Evolutionary conservation across 2,888 invertebrate genomes (phyloP).

Genomic region (Caenorhabditis sulstoni): DNA sequence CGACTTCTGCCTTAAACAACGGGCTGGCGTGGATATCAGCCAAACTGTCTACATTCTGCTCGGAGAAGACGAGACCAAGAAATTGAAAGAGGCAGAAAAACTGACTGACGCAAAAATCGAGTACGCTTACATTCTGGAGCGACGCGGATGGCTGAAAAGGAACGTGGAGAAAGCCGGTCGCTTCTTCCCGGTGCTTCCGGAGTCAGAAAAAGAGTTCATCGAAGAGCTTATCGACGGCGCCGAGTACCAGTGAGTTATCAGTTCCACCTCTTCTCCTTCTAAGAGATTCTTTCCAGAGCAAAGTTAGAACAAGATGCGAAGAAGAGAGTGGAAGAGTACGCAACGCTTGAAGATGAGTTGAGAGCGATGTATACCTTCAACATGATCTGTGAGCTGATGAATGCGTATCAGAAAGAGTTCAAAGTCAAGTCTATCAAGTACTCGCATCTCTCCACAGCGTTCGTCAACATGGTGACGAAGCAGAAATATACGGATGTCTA

Average conservation of each 20-base stretch:
- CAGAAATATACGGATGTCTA: not conserved
- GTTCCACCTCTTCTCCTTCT: no score
- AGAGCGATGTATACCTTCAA: slow-evolving; percentile 31
- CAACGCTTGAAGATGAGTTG: slow-evolving; percentile 17
- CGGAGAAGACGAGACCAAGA: not conserved
- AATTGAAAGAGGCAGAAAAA: not conserved
- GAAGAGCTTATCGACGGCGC: slow-evolving; percentile 11
- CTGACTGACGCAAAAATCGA: not conserved
- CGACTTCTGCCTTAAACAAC: not conserved
- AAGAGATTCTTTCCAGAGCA: not conserved
- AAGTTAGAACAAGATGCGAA: slow-evolving; percentile 11
- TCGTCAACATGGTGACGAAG: not conserved
- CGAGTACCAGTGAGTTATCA: not conserved
- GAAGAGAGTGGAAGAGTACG: not conserved
- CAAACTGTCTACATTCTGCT: no score
- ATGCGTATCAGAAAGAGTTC: not conserved
- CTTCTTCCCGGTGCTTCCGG: slow-evolving; percentile 21
- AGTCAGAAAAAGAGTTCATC: not conserved
- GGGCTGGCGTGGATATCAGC: no score
- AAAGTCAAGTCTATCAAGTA: not conserved
- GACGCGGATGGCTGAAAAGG: not conserved
- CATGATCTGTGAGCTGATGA: slow-evolving; percentile 19
- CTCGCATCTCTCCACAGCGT: not conserved
- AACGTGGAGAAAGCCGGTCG: not conserved
- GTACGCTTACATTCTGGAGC: not conserved